These are phyloP conservation scores for Endomychus coccineus DNA, from an alignment of 2,888 invertebrate species.

Conservation along the genomic window DNA sequence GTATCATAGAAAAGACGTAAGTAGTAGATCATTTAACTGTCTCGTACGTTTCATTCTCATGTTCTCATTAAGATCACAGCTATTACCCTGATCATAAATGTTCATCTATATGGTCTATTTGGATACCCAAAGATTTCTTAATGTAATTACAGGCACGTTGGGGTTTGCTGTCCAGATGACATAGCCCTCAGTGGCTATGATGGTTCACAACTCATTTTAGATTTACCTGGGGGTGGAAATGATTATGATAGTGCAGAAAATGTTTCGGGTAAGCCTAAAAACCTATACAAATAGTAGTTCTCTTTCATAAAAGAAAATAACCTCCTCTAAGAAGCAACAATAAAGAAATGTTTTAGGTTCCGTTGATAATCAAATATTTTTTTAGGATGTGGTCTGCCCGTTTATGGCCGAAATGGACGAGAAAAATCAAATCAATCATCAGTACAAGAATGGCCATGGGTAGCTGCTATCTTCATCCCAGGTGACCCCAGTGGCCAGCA, in stretches of 20 bases:
- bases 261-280: constrained; percentile 39
- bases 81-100: no score
- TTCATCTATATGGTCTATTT: no score
- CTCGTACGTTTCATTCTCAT: no score
- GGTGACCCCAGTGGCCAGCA: constrained; percentile 46
- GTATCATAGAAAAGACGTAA: constrained; percentile 60
- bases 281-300: no score
- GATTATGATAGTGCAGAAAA: constrained; percentile 45
- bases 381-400: constrained; percentile 38
- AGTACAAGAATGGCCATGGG: constrained; percentile 73
- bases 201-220: constrained; percentile 38
- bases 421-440: constrained; percentile 21
- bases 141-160: constrained; percentile 48
- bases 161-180: constrained; percentile 67
- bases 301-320: no score
- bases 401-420: constrained; percentile 22
- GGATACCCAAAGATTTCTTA: no score
- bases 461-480: constrained; percentile 66
- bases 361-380: no score
- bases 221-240: constrained; percentile 50
- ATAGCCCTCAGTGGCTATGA: constrained; percentile 35
- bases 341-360: background rate
- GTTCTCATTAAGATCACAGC: no score
- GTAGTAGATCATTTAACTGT: no score
- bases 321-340: no score